Percentiles rank a stretch among this genome's conserved stretches.
These are phyloP conservation scores for Tokudaia muenninki DNA, from an alignment of 2,797 vertebrate species.

Conservation along the genomic window DNA sequence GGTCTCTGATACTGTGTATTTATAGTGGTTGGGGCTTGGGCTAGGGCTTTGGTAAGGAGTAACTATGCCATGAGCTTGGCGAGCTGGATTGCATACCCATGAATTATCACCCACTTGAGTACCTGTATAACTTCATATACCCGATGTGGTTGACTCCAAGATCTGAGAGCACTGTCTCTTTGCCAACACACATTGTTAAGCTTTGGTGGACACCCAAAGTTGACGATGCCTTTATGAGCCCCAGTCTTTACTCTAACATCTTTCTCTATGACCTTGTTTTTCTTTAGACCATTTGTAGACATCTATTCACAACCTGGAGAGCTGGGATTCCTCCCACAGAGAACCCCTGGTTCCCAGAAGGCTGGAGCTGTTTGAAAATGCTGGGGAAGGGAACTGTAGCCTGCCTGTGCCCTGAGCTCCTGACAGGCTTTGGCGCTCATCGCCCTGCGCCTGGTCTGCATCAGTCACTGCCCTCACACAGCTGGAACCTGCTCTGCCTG, in stretches of 20 bases:
- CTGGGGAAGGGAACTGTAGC: not conserved
- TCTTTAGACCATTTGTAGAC: not conserved
- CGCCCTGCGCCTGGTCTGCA: not conserved
- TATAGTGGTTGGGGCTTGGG: not conserved
- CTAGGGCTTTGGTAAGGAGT: not conserved
- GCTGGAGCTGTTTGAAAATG: not conserved
- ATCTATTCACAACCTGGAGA: not conserved
- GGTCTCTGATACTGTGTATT: not conserved
- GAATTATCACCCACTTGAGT: not conserved
- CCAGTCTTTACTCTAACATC: not conserved
- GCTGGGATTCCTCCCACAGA: not conserved
- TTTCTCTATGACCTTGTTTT: not conserved
- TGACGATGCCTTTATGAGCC: not conserved
- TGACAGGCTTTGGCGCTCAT: not conserved
- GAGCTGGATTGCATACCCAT: not conserved
- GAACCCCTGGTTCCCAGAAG: not conserved
- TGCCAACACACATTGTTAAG: not conserved
- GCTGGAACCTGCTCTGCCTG: not conserved
- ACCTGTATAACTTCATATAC: not conserved
- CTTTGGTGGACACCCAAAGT: not conserved
- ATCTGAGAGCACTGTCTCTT: not conserved
- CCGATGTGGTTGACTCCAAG: not conserved
- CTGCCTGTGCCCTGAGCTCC: not conserved
- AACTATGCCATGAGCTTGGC: not conserved
- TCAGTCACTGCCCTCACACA: not conserved